These are phyloP conservation scores for Amphimallon solstitiale DNA, from an alignment of 2,888 invertebrate species.

Conservation along the genomic window DNA sequence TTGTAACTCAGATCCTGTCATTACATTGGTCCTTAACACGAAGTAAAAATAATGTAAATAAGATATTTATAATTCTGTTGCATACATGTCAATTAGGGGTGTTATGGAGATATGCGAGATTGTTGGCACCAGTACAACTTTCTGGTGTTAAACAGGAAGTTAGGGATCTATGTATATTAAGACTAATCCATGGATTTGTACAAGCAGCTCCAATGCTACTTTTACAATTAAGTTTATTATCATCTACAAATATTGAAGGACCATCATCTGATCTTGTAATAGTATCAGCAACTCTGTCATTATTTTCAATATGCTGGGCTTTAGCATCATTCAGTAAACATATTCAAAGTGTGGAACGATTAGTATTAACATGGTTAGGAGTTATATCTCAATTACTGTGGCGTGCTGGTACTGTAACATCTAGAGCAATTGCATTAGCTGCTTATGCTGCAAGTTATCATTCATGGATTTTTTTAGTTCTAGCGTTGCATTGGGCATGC, in stretches of 20 bases:
- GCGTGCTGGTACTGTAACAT: conserved; percentile 86
- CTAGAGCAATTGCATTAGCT: conserved; percentile 82
- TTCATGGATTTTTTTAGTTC: conserved; percentile 59
- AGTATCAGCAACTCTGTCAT: conserved; percentile 81
- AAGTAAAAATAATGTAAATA: conserved; percentile 62
- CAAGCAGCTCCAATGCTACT: conserved; percentile 88
- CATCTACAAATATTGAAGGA: conserved; percentile 57
- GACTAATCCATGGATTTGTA: conserved; percentile 87
- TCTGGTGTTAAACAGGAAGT: conserved; percentile 86
- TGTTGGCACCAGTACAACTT: conserved; percentile 85
- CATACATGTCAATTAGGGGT: conserved; percentile 79
- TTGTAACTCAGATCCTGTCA: conserved; percentile 81
- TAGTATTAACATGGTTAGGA: conserved; percentile 68
- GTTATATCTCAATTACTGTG: conserved; percentile 73
- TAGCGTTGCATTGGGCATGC: conserved; percentile 85
- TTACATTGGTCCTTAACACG: conserved; percentile 77
- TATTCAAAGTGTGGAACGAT: conserved; percentile 84
- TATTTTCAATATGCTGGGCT: conserved; percentile 91
- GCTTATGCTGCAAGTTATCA: conserved; percentile 75
- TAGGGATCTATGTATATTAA: conserved; percentile 76
- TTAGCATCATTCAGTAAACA: conserved; percentile 91
- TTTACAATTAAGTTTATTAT: conserved; percentile 80
- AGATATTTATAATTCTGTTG: conserved; percentile 68
- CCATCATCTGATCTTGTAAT: conserved; percentile 81
- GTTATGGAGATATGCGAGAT: conserved; percentile 83